A percentile compares a stretch with the other conserved stretches of the same genome.
Conservation (phyloP, 2,888 invertebrate genomes). For the Drosophila differens region DNA sequence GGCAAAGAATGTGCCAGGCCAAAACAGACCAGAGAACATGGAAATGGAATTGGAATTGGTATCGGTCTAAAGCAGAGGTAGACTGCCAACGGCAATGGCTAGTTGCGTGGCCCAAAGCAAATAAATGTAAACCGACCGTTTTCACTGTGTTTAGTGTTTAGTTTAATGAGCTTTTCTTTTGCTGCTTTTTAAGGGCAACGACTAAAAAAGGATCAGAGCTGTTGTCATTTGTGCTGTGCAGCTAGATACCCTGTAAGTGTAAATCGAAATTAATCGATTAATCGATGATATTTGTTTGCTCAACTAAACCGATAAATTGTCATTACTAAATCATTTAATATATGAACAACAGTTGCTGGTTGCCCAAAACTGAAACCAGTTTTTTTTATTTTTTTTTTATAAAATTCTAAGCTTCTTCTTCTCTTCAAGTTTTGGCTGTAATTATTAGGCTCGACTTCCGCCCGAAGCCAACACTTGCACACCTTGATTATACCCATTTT, state of each 20-base stretch:
- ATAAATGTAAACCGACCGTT: constrained; percentile 26
- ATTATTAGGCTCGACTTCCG: constrained; percentile 10
- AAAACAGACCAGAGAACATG: constrained; percentile 24
- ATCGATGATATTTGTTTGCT: neutral
- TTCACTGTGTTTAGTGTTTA: constrained; percentile 61
- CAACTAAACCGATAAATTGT: neutral
- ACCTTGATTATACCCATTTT: constrained; percentile 13
- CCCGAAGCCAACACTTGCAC: constrained; percentile 5
- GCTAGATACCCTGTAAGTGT: neutral
- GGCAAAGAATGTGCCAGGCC: constrained; percentile 35
- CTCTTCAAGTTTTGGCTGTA: neutral
- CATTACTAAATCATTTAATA: neutral
- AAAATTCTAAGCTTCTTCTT: neutral
- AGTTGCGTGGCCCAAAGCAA: constrained; percentile 47
- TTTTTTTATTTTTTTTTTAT: neutral
- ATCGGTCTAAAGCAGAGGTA: constrained; percentile 3
- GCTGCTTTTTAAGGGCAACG: constrained; percentile 32
- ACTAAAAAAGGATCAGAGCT: neutral
- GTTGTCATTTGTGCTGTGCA: neutral
- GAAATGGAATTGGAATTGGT: constrained; percentile 27
- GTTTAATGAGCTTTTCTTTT: constrained; percentile 73
- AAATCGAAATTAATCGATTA: neutral
- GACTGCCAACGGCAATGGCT: neutral
- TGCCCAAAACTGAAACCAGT: neutral
- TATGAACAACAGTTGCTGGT: neutral